A percentile compares a stretch with the other conserved stretches of the same genome.
These are phyloP conservation scores for Lepidocyrtoides sp. DNA, from an alignment of 2,888 invertebrate species.

Conservation along the genomic window DNA sequence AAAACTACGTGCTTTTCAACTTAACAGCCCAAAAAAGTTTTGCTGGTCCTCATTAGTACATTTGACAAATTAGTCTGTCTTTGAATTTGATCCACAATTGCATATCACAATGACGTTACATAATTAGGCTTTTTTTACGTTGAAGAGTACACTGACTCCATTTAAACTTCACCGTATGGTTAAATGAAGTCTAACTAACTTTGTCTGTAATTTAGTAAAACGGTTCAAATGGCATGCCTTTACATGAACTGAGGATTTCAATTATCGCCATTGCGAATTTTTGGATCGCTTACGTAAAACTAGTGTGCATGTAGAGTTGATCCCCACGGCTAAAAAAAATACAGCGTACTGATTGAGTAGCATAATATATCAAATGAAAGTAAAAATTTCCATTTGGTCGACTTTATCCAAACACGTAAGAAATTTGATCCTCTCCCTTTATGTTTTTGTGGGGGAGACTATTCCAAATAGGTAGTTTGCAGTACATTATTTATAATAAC, in stretches of 20 bases:
- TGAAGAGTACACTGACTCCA: neutral
- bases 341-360: too few relatives aligned
- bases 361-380: neutral
- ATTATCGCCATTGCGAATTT: neutral
- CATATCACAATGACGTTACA: too few relatives aligned
- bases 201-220: neutral
- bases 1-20: neutral
- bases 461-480: neutral
- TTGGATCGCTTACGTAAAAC: neutral
- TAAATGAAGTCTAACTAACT: neutral
- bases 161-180: neutral
- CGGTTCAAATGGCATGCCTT: neutral
- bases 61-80: constrained; percentile 40
- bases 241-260: neutral
- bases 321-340: neutral
- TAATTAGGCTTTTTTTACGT: too few relatives aligned
- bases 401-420: neutral
- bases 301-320: neutral
- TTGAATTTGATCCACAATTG: too few relatives aligned
- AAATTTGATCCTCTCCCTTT: neutral
- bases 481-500: constrained; percentile 19
- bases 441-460: neutral
- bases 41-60: neutral
- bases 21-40: constrained; percentile 7
- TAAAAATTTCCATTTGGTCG: neutral